Evolutionary conservation across 2,888 invertebrate genomes (phyloP), one percentile per base, ranked within the genome.

Genomic region (Xanthia icteritia): DNA sequence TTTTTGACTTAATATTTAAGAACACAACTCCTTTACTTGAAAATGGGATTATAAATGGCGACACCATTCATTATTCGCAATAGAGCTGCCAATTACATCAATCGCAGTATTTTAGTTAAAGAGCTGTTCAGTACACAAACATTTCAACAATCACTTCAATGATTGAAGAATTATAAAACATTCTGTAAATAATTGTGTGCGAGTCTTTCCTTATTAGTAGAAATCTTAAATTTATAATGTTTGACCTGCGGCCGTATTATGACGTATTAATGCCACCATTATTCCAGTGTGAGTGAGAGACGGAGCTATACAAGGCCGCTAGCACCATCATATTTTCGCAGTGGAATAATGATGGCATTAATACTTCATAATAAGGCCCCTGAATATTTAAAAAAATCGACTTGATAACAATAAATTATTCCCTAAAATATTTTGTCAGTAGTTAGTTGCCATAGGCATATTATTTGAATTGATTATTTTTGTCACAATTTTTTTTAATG

Each of bases 1-100:
- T 23, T 42, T 80, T 72, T 39, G 2, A 68, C 78, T 60, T 81
- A 77, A 61, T 23, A 54, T 36, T 77, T 77, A 82, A 77, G 31
- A 67, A 39, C 36, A 39, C n/a, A 61, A 66, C 61, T 64, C 20
- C 5, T 65, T 48, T 27, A 81, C 31, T 42, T 61, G 9, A n/a
- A 58, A 58, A 51, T 36, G 20, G 13, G 15, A 39, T 8, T 60
- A 69, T 54, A 31, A 54, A 75, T 36, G 15, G 45, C 39, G 9
- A 48, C 56, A 60, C n/a, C 6, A 54, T 69, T 45, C 5, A 20
- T 23, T 60, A 11, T 66, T 56, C 13, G 13, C 13, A 51, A 73
- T 39, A 68, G 27, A 54, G 64, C 72, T 39, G 54, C 60, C 51
- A 45, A 27, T 61, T 31, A 27, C 6, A 13, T 56, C 54, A 58